Base-by-base conservation (phyloP, 2,888 invertebrate genomes). In the Agrochola lychnidis region DNA sequence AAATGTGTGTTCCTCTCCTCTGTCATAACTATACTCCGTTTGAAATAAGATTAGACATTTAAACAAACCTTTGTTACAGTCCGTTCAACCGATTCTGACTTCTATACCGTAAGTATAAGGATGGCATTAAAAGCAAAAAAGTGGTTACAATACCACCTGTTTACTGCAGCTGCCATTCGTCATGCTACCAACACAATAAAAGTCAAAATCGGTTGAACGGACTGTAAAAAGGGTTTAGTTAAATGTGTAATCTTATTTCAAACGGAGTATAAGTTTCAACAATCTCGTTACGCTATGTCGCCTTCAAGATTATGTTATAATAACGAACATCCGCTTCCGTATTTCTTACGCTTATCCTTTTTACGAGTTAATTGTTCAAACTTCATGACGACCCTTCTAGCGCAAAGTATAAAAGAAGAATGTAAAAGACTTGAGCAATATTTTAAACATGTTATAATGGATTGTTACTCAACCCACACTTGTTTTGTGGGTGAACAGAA, bases 281-380 rank as follows among this genome's bases (percentile, higher is more conserved):
- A 75, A 53, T 57, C 19, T n/a, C 76, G 63, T 82, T n/a, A 57
- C 63, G 57, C 36, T 40, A 3, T 53, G 76, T 19, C 19, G 66
- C 51, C 45, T 81, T 59, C 19, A 57, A 53, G 56, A 76, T 79
- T 51, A 76, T 72, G 42, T 68, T 36, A 40, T 64, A 70, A 79
- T 59, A 68, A 72, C 25, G n/a, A 56, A 53, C 70, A 66, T 56
- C 70, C 64, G 62, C 30, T 80, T 80, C 77, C 77, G 61, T 69
- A 61, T 76, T 84, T 53, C 40, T 56, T 12, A 66, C 12, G 4
- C 19, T 16, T 12, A 62, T 76, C 51, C 63, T 63, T 73, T 82
- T 74, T 67, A 66, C 36, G 57, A 76, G 57, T 56, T 70, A 70
- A 85, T 76, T 84, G 71, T 79, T 71, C 1, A 56, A 70, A 71